Evolutionary conservation across 2,888 invertebrate species (phyloP).

Genomic region (Eupelmus urozonus): DNA sequence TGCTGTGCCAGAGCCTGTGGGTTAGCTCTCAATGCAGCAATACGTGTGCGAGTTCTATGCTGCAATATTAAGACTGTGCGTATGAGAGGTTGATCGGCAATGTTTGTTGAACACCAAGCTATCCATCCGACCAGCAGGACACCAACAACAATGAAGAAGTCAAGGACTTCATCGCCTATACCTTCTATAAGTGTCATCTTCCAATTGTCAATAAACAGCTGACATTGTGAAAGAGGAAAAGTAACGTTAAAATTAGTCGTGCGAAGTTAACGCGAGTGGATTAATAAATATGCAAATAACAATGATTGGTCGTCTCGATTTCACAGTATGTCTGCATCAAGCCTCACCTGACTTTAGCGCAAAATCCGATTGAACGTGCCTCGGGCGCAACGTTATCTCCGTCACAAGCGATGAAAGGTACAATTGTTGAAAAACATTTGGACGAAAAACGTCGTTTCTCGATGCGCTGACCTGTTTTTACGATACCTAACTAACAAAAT

Average conservation of each 20-base stretch:
- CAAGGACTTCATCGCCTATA: constrained; percentile 89
- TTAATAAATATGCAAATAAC: constrained; percentile 27
- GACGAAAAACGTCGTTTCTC: constrained; percentile 53
- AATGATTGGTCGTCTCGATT: constrained; percentile 2
- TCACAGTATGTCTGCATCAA: constrained; percentile 2
- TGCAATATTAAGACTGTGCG: constrained; percentile 85
- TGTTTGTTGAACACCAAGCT: constrained; percentile 89
- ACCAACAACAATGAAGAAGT: constrained; percentile 83
- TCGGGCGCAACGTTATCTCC: constrained; percentile 52
- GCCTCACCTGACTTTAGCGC: constrained; percentile 41
- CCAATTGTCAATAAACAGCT: constrained; percentile 51
- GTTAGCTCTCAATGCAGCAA: constrained; percentile 72
- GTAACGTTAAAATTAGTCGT: constrained; percentile 6
- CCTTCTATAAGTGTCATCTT: constrained; percentile 89
- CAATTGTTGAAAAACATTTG: constrained; percentile 58
- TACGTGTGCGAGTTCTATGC: constrained; percentile 76
- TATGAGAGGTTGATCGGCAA: constrained; percentile 83
- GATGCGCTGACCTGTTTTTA: constrained; percentile 55
- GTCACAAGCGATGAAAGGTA: constrained; percentile 50
- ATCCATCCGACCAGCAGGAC: constrained; percentile 81
- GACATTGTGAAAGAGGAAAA: constrained; percentile 2
- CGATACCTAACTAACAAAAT: constrained; percentile 57
- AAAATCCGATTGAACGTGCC: constrained; percentile 51
- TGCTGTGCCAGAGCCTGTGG: constrained; percentile 61
- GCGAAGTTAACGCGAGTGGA: not conserved